A percentile compares a stretch with the other conserved stretches of the same genome.
Conservation (phyloP, 1,140 invertebrate genomes). For the Eubasilissa regina region DNA sequence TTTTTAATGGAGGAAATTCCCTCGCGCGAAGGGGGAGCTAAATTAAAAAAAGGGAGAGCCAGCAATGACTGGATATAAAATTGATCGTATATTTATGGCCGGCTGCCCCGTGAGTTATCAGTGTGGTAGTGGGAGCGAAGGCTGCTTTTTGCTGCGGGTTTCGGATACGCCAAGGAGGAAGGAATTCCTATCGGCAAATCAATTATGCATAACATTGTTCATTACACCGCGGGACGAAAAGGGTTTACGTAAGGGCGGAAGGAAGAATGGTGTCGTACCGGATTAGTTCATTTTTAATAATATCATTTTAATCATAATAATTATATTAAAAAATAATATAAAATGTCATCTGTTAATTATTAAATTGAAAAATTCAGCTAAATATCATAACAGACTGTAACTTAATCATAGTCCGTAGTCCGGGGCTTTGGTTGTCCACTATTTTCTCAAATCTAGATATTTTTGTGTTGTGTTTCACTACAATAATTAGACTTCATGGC, state of each 20-base stretch:
- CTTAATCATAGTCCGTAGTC: too few species aligned
- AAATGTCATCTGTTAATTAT: too few species aligned
- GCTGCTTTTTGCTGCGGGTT: conserved; percentile 44
- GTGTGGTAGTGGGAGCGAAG: conserved; percentile 23
- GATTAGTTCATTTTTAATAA: neutral
- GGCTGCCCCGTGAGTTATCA: conserved; percentile 41
- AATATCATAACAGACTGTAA: too few species aligned
- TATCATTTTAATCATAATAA: neutral
- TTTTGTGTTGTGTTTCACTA: too few species aligned
- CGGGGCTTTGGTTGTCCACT: too few species aligned
- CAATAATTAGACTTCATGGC: too few species aligned
- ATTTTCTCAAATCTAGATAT: too few species aligned
- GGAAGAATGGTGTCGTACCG: conserved; percentile 12
- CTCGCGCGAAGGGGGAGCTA: conserved; percentile 49
- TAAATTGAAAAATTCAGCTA: too few species aligned
- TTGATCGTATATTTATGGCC: conserved; percentile 60
- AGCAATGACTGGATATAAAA: conserved; percentile 53
- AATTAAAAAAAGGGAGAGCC: conserved; percentile 55
- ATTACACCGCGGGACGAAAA: conserved; percentile 52
- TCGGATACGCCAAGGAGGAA: conserved; percentile 54
- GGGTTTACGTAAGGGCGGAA: conserved; percentile 22
- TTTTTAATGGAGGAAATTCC: conserved; percentile 59
- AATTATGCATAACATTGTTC: conserved; percentile 62
- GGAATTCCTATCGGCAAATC: conserved; percentile 60
- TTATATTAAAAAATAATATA: too few species aligned